A percentile compares a stretch with the other conserved stretches of the same genome.
Conservation (phyloP, 1,140 invertebrate species). For the Coelopa frigida region DNA sequence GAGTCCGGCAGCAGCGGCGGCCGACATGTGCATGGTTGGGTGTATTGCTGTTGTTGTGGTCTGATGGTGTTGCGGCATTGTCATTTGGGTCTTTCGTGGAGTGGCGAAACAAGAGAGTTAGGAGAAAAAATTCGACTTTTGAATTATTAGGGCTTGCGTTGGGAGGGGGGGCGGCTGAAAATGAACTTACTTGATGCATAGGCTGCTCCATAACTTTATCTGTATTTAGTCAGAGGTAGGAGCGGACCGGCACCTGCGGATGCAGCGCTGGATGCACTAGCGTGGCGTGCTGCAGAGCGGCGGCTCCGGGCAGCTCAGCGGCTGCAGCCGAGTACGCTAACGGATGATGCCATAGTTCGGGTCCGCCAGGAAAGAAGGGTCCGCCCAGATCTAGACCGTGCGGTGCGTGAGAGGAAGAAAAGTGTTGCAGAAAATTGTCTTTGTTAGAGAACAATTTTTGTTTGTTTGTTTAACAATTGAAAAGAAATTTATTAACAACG, state of each 20-base stretch:
- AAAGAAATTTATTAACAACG: neutral
- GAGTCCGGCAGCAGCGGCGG: conserved; percentile 21
- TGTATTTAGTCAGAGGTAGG: conserved; percentile 94
- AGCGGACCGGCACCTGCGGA: conserved; percentile 92
- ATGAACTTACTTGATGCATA: conserved; percentile 43
- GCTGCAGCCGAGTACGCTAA: conserved; percentile 74
- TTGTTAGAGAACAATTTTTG: conserved; percentile 15
- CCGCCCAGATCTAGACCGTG: conserved; percentile 75
- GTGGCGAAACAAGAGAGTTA: neutral
- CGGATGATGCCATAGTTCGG: conserved; percentile 90
- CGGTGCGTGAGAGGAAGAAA: conserved; percentile 13
- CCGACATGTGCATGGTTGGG: conserved; percentile 65
- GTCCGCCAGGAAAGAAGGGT: conserved; percentile 87
- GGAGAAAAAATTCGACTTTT: conserved; percentile 5
- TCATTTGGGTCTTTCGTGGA: conserved; percentile 63
- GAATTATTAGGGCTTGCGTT: neutral
- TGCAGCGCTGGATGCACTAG: conserved; percentile 92
- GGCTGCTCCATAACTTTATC: conserved; percentile 58
- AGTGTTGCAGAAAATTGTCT: conserved; percentile 18
- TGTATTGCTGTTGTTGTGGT: conserved; percentile 52
- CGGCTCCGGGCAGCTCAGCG: conserved; percentile 69
- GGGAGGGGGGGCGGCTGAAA: neutral
- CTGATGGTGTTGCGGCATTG: conserved; percentile 54
- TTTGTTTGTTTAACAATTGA: neutral
- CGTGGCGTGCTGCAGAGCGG: conserved; percentile 74